Conservation (phyloP, 2,888 invertebrate species). For the Sphecodes monilicornis region DNA sequence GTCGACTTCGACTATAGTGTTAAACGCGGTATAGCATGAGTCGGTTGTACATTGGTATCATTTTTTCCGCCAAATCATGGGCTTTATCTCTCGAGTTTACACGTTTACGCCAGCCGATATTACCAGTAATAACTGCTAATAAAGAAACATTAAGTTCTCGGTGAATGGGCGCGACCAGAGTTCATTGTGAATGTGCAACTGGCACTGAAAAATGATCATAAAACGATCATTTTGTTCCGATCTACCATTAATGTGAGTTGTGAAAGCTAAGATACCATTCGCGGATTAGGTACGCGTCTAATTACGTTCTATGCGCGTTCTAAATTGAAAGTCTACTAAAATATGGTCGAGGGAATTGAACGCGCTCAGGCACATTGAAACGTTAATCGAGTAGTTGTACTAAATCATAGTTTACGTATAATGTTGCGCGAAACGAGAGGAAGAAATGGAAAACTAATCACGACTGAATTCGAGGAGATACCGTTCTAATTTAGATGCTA, state of each 20-base stretch:
- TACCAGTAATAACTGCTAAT: not conserved
- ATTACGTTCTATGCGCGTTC: not conserved
- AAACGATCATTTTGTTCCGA: not conserved
- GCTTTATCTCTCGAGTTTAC: not conserved
- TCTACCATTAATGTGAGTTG: not conserved
- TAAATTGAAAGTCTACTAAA: not conserved
- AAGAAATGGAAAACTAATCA: not conserved
- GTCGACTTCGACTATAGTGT: not conserved
- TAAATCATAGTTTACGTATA: not conserved
- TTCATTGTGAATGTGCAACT: not conserved
- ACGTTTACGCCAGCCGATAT: not conserved
- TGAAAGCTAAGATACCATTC: not conserved
- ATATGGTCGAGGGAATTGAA: not conserved
- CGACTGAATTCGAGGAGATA: not conserved
- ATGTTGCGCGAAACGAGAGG: not conserved
- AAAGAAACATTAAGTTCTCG: not conserved
- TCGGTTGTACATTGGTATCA: not conserved
- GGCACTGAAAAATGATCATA: not conserved
- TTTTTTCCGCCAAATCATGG: not conserved
- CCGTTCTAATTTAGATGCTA: not conserved
- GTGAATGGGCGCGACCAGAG: not conserved
- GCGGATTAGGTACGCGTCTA: not conserved
- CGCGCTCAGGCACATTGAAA: not conserved
- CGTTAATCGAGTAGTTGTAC: not conserved
- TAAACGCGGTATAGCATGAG: not conserved